Evolutionary conservation across 2,113 vertebrate genomes (phyloP), one percentile per base, ranked within the genome.

Genomic region (Oriolus oriolus): DNA sequence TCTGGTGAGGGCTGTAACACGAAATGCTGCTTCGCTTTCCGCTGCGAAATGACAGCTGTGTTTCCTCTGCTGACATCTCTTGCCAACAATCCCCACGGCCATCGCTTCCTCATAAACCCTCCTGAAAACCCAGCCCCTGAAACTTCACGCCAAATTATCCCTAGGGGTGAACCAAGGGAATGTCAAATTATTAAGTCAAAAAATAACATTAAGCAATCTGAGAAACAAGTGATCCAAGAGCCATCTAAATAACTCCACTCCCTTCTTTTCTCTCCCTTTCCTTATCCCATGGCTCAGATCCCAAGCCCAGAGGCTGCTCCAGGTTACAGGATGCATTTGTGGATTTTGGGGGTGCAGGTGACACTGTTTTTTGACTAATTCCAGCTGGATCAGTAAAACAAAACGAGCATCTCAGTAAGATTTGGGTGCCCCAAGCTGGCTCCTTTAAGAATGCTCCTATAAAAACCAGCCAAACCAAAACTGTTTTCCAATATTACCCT

Each of bases 371-470:
- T 16, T 42, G 5, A 47, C 10, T 39, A 39, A 68, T 66, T 83
- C 54, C 41, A 71, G 21, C 39, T 52, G 57, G 35, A 73, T 30
- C 7, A 16, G 45, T 45, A 61, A 81, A 84, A 70, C 22, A 88
- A 39, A 64, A 60, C 0, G 0, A 82, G 30, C 13, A 54, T 7
- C n/a, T 53, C 31, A 4, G 12, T 7, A 42, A 65, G n/a, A 60
- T 35, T 1, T 35, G 44, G 7, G 33, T 71, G 39, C 28, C 18
- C 49, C 21, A 31, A 31, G 18, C 44, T 30, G 53, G 23, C 41
- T 84, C 39, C 69, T 85, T 90, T 54, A 70, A 95, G 53, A 77
- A 82, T 3, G 21, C 13, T 50, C 31, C 19, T n/a, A 27, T 64
- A 63, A 84, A 83, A 77, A 9, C 18, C 49, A 77, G 20, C 13